phyloP scores from a whole-genome alignment of 2,113 vertebrate genomes.

The Trematocara variabile region DNA sequence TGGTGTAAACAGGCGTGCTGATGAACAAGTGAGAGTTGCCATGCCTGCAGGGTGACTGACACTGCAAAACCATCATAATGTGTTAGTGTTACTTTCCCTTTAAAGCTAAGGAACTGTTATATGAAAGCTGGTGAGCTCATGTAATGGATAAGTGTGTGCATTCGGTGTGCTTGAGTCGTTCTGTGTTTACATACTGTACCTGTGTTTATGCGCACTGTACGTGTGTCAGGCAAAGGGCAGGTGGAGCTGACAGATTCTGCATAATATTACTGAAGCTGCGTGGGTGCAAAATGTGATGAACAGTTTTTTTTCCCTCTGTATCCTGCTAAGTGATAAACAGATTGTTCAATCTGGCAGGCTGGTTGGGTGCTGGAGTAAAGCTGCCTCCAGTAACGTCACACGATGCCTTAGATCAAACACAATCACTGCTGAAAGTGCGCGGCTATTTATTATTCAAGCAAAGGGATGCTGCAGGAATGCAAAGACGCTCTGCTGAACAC shows the following conservation, averaged over 20 bases:
- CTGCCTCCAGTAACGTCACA: not conserved
- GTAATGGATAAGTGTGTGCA: not conserved
- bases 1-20: not conserved
- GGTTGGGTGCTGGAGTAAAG: constrained; percentile 15
- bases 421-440: not conserved
- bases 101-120: not conserved
- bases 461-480: not conserved
- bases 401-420: constrained; percentile 10
- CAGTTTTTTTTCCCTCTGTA: not conserved
- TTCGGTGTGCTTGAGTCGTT: not conserved
- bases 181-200: not conserved
- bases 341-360: constrained; percentile 34
- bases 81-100: not conserved
- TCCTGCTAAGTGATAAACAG: constrained; percentile 52
- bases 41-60: not conserved
- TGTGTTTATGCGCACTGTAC: constrained; percentile 17
- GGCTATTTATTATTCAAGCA: not conserved
- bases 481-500: not conserved
- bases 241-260: constrained; percentile 14
- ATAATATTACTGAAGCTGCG: constrained; percentile 10
- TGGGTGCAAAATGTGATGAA: constrained; percentile 42
- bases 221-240: constrained; percentile 5
- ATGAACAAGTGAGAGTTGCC: not conserved
- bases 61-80: not conserved
- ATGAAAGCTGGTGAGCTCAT: not conserved